A percentile compares a stretch with the other conserved stretches of the same genome.
phyloP scores from a whole-genome alignment of 1,140 invertebrate species.

The Rhopalosiphum padi region DNA sequence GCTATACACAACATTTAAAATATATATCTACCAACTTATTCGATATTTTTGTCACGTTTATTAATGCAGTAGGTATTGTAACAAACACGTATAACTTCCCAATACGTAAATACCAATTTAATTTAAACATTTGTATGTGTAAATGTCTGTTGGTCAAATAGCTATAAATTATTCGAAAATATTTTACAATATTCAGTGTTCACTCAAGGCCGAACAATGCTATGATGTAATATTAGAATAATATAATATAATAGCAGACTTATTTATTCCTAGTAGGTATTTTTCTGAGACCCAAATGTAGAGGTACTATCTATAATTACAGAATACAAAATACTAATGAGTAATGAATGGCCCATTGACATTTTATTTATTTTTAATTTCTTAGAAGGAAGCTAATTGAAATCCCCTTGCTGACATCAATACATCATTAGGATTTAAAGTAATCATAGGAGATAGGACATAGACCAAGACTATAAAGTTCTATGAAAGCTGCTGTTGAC shows the following conservation, averaged over 20 bases:
- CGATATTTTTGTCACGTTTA: conserved; percentile 19
- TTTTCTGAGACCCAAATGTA: background rate
- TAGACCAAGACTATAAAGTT: background rate
- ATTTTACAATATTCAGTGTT: background rate
- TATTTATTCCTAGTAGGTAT: background rate
- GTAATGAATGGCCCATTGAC: background rate
- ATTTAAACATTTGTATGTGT: conserved; percentile 6
- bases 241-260: background rate
- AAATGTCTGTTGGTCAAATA: conserved; percentile 1
- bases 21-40: background rate
- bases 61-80: background rate
- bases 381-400: background rate
- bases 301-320: background rate
- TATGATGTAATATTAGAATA: background rate
- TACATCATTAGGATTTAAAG: background rate
- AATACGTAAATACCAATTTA: background rate
- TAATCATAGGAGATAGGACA: background rate
- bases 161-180: conserved; percentile 16
- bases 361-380: background rate
- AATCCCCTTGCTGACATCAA: background rate
- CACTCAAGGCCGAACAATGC: background rate
- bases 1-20: background rate
- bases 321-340: background rate
- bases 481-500: background rate
- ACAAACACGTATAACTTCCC: background rate